These are phyloP conservation scores for Adelognathus sp. DNA, from an alignment of 2,888 invertebrate species.

Conservation along the genomic window DNA sequence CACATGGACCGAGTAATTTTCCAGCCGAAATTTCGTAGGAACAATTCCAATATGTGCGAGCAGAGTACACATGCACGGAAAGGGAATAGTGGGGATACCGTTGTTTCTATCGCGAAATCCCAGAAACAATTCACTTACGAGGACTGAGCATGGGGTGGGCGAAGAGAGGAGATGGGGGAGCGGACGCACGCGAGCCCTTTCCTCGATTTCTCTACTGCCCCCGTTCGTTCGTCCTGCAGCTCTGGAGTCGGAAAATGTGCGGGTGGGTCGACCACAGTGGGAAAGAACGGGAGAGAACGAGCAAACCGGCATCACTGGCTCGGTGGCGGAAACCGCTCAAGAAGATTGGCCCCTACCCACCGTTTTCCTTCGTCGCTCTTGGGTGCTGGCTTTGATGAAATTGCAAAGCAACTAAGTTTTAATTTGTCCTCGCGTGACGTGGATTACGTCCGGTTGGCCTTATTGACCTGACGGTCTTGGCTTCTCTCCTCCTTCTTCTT, in stretches of 20 bases:
- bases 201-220: neutral
- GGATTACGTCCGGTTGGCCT: slow-evolving; percentile 73
- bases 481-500: slow-evolving; percentile 25
- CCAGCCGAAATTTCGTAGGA: slow-evolving; percentile 57
- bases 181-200: slow-evolving; percentile 24
- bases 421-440: slow-evolving; percentile 74
- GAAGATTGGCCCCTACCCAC: slow-evolving; percentile 68
- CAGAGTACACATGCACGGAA: neutral
- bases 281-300: neutral
- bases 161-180: slow-evolving; percentile 26
- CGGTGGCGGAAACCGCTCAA: slow-evolving; percentile 64
- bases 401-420: slow-evolving; percentile 76
- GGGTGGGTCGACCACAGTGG: neutral
- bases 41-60: slow-evolving; percentile 51
- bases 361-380: slow-evolving; percentile 47
- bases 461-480: slow-evolving; percentile 67
- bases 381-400: slow-evolving; percentile 71
- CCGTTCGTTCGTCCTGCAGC: neutral
- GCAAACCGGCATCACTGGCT: neutral
- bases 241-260: neutral
- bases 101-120: slow-evolving; percentile 66
- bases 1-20: slow-evolving; percentile 46
- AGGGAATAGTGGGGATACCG: slow-evolving; percentile 9
- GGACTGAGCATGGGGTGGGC: slow-evolving; percentile 68
- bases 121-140: slow-evolving; percentile 76